Percentiles rank a stretch among this genome's conserved stretches.
Conservation (phyloP, 2,113 vertebrate genomes). For the Chamaea fasciata region DNA sequence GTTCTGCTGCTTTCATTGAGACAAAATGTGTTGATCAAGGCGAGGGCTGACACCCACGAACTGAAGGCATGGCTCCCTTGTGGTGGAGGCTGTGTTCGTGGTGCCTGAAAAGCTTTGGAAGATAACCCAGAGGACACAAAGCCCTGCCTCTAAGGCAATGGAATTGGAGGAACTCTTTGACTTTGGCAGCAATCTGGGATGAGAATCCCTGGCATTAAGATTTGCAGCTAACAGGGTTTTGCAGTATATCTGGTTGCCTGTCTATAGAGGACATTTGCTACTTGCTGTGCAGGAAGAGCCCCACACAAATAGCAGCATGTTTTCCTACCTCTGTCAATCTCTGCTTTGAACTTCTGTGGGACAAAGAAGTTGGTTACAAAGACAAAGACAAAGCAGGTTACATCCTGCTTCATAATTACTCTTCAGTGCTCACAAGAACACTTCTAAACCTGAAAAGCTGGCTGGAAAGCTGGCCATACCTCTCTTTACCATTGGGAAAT, state of each 20-base stretch:
- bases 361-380: too few relatives aligned
- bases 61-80: not conserved
- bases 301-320: not conserved
- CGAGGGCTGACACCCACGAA: accelerated
- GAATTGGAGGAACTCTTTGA: not conserved
- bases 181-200: not conserved
- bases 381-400: too few relatives aligned
- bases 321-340: not conserved
- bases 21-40: not conserved
- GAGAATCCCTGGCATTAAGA: not conserved
- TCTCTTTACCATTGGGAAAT: constrained; percentile 12
- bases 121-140: not conserved
- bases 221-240: not conserved
- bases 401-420: not conserved
- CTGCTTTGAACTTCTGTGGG: not conserved
- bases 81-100: not conserved
- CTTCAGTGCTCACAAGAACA: not conserved
- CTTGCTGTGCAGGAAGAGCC: not conserved
- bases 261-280: not conserved
- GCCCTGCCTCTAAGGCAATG: not conserved
- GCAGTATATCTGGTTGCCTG: not conserved
- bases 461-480: not conserved
- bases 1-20: not conserved
- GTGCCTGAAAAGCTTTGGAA: not conserved
- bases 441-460: not conserved